Evolutionary conservation across 2,888 invertebrate genomes (phyloP).

Genomic region (Lasioglossum calceatum): DNA sequence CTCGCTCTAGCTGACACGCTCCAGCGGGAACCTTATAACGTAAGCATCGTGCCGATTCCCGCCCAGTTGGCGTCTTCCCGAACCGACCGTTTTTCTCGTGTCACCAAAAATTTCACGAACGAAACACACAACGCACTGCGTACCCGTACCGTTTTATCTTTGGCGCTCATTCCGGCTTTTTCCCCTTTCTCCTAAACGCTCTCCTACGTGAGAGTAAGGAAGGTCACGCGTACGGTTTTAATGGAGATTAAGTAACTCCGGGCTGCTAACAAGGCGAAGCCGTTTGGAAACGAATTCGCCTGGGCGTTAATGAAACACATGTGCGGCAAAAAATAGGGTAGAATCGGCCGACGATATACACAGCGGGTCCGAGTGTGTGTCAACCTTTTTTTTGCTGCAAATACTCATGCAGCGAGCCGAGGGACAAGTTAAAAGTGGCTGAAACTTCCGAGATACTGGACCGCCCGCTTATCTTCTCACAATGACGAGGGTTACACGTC

Average conservation of each 20-base stretch:
- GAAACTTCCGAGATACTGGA: conserved; percentile 51
- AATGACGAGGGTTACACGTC: conserved; percentile 18
- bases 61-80: conserved; percentile 13
- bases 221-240: conserved; percentile 57
- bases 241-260: conserved; percentile 58
- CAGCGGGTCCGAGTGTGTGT: conserved; percentile 26
- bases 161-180: conserved; percentile 11
- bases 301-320: conserved; percentile 55
- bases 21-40: conserved; percentile 18
- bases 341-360: conserved; percentile 44
- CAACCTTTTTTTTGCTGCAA: conserved; percentile 38
- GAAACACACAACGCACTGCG: conserved; percentile 13
- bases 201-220: conserved; percentile 47
- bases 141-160: conserved; percentile 36
- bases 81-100: background rate
- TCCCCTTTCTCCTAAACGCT: conserved; percentile 33
- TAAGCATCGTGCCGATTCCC: conserved; percentile 28
- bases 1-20: conserved; percentile 18
- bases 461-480: conserved; percentile 20
- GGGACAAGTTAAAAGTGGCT: conserved; percentile 52
- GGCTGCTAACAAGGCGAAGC: conserved; percentile 48
- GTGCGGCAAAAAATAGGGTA: conserved; percentile 58
- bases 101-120: conserved; percentile 23
- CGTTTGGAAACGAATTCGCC: conserved; percentile 59
- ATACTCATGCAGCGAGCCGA: conserved; percentile 45